Conservation (phyloP, 64 coral and sea anemone genomes). For the Actinia tenebrosa region DNA sequence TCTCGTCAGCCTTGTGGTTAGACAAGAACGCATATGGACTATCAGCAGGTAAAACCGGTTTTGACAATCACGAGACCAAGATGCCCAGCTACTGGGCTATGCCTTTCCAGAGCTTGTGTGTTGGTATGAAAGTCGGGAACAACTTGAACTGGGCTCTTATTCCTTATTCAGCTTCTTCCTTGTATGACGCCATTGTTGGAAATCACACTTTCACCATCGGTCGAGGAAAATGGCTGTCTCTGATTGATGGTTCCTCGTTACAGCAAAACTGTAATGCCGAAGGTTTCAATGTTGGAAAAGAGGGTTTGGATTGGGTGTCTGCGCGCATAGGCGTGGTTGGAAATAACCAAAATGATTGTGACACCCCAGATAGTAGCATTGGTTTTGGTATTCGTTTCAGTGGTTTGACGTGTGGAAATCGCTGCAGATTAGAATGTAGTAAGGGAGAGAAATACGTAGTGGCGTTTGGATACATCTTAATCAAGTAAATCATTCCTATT, state of each 20-base stretch:
- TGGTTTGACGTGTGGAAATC: not conserved
- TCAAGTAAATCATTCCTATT: not conserved
- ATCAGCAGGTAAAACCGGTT: conserved; percentile 39
- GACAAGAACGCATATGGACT: conserved; percentile 45
- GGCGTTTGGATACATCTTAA: conserved; percentile 3
- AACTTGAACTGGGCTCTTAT: conserved; percentile 23
- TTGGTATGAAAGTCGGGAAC: conserved; percentile 44
- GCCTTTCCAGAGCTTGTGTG: conserved; percentile 57
- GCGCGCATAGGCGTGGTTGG: too few species aligned
- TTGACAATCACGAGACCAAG: conserved; percentile 61
- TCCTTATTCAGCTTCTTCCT: not conserved
- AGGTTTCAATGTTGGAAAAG: conserved; percentile 10
- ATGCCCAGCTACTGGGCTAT: conserved; percentile 61
- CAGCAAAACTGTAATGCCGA: not conserved
- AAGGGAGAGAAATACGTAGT: not conserved
- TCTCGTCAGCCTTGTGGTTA: conserved; percentile 23
- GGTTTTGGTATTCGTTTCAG: not conserved
- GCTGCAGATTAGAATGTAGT: not conserved
- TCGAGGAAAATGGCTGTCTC: conserved; percentile 27
- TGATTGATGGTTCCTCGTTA: conserved; percentile 36
- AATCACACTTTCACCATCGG: not conserved
- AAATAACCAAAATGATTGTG: not conserved
- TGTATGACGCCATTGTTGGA: conserved; percentile 36
- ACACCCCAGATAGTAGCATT: not conserved
- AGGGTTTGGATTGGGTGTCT: too few species aligned